These are phyloP conservation scores for Tragelaphus scriptus DNA, from an alignment of 2,113 vertebrate genomes.

Conservation along the genomic window DNA sequence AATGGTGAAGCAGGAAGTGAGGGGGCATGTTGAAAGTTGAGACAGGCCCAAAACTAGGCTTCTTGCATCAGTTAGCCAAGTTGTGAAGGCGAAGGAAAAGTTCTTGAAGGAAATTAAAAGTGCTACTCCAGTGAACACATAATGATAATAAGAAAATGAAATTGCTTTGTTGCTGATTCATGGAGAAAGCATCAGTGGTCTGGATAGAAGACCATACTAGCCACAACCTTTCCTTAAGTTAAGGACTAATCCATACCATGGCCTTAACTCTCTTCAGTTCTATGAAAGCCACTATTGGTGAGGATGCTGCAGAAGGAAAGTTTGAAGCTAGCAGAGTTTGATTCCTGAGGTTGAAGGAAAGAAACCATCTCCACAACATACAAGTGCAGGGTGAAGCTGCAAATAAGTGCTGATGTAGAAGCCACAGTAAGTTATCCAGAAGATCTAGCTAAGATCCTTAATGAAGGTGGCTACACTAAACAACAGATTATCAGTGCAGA, in stretches of 20 bases:
- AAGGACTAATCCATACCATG: background rate
- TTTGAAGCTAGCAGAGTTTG: background rate
- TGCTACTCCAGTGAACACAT: background rate
- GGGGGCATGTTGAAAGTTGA: background rate
- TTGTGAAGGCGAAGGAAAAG: background rate
- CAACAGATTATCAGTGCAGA: background rate
- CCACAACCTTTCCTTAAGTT: background rate
- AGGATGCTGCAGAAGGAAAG: background rate
- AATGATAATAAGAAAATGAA: background rate
- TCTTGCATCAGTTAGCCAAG: background rate
- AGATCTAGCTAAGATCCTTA: background rate
- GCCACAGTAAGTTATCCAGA: background rate
- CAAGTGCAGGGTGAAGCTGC: background rate
- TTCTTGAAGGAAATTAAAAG: background rate
- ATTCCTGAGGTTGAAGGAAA: background rate
- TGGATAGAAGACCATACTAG: background rate
- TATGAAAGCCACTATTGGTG: background rate
- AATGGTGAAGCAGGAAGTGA: background rate
- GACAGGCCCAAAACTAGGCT: background rate
- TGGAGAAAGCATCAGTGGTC: background rate
- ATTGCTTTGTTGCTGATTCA: background rate
- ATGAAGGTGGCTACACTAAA: background rate
- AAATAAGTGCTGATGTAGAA: background rate
- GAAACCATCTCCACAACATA: background rate
- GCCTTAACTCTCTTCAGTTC: background rate